These are phyloP conservation scores for Melanotaenia trifasciata DNA, from an alignment of 2,797 vertebrate species.

Conservation along the genomic window DNA sequence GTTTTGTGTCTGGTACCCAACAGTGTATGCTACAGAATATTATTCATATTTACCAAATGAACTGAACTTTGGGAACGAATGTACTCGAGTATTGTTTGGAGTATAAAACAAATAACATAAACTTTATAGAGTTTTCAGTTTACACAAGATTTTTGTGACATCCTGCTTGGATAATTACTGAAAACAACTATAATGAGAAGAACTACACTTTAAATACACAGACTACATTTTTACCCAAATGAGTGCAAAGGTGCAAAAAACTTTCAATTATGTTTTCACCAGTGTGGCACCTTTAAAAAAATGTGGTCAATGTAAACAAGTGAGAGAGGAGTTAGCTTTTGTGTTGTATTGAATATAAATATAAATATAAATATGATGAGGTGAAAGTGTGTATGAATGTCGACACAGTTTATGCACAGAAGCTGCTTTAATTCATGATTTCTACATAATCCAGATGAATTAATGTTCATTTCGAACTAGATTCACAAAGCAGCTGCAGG, in stretches of 20 bases:
- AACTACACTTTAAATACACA: slow-evolving; percentile 3
- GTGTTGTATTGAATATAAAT: slow-evolving; percentile 27
- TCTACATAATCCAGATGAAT: slow-evolving; percentile 54
- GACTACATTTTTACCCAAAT: slow-evolving; percentile 20
- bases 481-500: slow-evolving; percentile 58
- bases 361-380: not conserved
- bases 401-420: slow-evolving; percentile 6
- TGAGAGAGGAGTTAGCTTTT: slow-evolving; percentile 12
- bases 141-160: not conserved
- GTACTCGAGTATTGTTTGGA: not conserved
- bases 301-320: slow-evolving; percentile 26
- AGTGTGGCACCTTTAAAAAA: slow-evolving; percentile 15
- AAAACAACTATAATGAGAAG: not conserved
- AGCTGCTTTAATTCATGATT: slow-evolving; percentile 20
- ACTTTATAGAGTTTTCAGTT: not conserved
- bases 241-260: slow-evolving; percentile 9
- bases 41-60: no score
- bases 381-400: slow-evolving; percentile 8
- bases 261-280: not conserved
- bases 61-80: not conserved
- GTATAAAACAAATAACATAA: no score
- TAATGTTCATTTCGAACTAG: slow-evolving; percentile 60
- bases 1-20: no score
- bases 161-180: not conserved
- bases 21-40: no score